phyloP scores from a whole-genome alignment of 1,140 invertebrate genomes.

The Potamilus streckersoni region DNA sequence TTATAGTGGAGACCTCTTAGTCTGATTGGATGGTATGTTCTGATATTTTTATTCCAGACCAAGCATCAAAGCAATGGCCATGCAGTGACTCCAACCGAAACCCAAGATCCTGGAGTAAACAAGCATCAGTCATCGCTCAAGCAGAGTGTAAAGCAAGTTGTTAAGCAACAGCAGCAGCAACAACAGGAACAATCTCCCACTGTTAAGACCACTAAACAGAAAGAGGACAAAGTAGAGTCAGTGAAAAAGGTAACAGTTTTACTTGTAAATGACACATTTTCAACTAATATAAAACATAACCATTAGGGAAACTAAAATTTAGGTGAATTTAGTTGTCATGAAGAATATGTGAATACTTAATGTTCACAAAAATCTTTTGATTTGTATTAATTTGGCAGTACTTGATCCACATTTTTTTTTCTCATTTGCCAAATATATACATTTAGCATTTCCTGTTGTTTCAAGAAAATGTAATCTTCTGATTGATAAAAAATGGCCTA shows the following conservation, averaged over 20 bases:
- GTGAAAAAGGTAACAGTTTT: not conserved
- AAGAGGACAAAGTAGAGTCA: constrained; percentile 1
- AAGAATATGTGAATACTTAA: too few relatives aligned
- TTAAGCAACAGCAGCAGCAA: not conserved
- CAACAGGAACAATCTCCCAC: constrained; percentile 3
- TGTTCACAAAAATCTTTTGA: too few relatives aligned
- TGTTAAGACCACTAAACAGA: constrained; percentile 7
- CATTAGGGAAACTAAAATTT: too few relatives aligned
- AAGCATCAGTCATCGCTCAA: constrained; percentile 38
- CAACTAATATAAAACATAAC: too few relatives aligned
- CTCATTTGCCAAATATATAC: too few relatives aligned
- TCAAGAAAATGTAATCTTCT: too few relatives aligned
- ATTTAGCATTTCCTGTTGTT: too few relatives aligned
- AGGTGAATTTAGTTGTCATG: too few relatives aligned
- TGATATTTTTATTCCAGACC: constrained; percentile 9
- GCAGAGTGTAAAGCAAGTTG: constrained; percentile 19
- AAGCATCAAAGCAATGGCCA: constrained; percentile 44
- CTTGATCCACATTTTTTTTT: too few relatives aligned
- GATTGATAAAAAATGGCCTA: too few relatives aligned
- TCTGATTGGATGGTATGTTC: not conserved
- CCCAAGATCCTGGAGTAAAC: constrained; percentile 20
- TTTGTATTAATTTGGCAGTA: too few relatives aligned
- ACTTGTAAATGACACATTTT: too few relatives aligned
- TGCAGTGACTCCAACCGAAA: constrained; percentile 25
- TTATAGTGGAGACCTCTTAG: not conserved